Evolutionary conservation across 1,140 invertebrate genomes (phyloP), one percentile per base, ranked within the genome.

Genomic region (Papilio glaucus): DNA sequence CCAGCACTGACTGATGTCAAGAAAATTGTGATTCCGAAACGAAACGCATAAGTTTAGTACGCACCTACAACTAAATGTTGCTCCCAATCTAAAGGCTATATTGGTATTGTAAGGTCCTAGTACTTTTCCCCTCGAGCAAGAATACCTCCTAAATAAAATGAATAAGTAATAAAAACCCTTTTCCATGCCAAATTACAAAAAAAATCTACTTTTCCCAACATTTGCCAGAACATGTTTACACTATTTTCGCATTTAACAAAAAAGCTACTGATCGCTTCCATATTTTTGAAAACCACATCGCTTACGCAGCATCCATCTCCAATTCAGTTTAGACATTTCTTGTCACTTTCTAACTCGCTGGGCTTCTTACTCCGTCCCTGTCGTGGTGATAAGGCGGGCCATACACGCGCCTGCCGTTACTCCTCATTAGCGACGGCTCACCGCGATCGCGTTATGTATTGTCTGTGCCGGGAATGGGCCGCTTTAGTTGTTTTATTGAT

Each of bases 401-500:
- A 85, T 76, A 75, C 90, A 92, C 89, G 90, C 83, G 76, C 78
- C 72, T 67, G 80, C 79, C 88, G 87, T 92, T 90, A 87, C 77
- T 92, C 80, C 85, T 91, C 89, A 91, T 92, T 91, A 92, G 75
- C 80, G 70, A 18, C 60, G 81, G 85, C 86, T 87, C 76, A 68
- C 53, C 81, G 77, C 75, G 72, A 69, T 74, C 42, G 73, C 82
- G 81, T 84, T 88, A 80, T 77, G 76, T 87, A 85, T 86, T 80
- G 81, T 85, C 78, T 87, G 79, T 72, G 49, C 49, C 79, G 72
- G 76, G 85, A 86, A 88, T 85, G 80, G 83, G 49, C 62, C 73
- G 86, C 81, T 82, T 89, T 84, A 84, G 67, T 86, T 89, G 83
- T 85, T 88, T 89, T 90, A 88, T 90, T 86, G 87, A 87, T 83